Evolutionary conservation across 2,797 vertebrate species (phyloP), one percentile per base, ranked within the genome.

Genomic region (Sebastolobus alascanus): DNA sequence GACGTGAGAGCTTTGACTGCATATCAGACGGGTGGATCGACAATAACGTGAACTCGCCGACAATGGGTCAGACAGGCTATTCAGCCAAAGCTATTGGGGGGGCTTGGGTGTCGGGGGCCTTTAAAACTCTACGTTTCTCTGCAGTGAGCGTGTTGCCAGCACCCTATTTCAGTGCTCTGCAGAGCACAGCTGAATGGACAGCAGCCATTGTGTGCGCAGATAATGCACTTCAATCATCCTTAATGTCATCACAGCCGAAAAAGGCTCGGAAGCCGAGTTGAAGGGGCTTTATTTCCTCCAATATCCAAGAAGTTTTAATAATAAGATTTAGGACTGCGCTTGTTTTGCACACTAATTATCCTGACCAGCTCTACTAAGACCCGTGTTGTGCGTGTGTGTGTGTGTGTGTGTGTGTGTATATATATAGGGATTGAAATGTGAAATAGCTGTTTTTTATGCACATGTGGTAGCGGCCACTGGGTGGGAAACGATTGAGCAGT

Each of bases 211-310:
- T 95, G 92, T 87, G 83, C 79, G 70, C 84, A 89, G 89, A 95
- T 95, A 95, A 94, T 93, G 89, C 90, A 89, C 88, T 91, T 95
- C 94, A 94, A 92, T 94, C 94, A 96, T 94, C 87, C 91, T 94
- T 94, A 94, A 95, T 95, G 92, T 94, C 93, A 93, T 81, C 82
- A 76, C 69, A 84, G 90, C 88, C 83, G 25, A 85, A 90, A 90
- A 89, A 87, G 74, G 84, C 89, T 91, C 79, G 64, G 87, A 78
- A 85, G 83, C 86, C 79, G 46, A 74, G 38, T 61, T 61, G 75
- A 86, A 80, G 65, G 37, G 70, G 73, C 74, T 86, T 90, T 79
- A 82, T 84, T 91, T 79, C 65, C 64, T 58, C 65, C 56, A 37
- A 85, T 64, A 89, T 82, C 58, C 69, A 27, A 55, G 67, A 75